Conservation (phyloP, 2,888 invertebrate species). For the Syritta pipiens region DNA sequence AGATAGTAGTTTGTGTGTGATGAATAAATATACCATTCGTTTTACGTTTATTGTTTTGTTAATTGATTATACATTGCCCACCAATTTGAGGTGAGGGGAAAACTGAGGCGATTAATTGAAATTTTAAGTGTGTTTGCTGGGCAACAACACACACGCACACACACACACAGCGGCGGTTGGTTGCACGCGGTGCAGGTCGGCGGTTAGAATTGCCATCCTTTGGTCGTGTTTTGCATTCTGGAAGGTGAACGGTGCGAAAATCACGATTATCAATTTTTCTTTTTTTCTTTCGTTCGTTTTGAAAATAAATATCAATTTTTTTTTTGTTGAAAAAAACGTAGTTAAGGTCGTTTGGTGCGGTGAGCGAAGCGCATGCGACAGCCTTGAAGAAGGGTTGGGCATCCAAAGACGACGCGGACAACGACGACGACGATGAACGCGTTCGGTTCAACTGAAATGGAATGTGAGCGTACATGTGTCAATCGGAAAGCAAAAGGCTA, state of each 20-base stretch:
- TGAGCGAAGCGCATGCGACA: slow-evolving; percentile 51
- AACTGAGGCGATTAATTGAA: slow-evolving; percentile 61
- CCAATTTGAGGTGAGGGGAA: slow-evolving; percentile 48
- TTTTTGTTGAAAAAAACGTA: slow-evolving; percentile 9
- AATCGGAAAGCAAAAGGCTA: slow-evolving; percentile 21
- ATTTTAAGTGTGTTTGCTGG: slow-evolving; percentile 63
- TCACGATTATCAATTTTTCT: slow-evolving; percentile 47
- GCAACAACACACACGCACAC: no score
- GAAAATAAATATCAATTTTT: neutral
- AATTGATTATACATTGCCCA: slow-evolving; percentile 74
- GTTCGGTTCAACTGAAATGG: slow-evolving; percentile 34
- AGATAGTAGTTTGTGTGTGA: slow-evolving; percentile 75
- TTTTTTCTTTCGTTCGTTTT: neutral
- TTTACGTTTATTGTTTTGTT: slow-evolving; percentile 77
- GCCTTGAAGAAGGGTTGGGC: slow-evolving; percentile 65
- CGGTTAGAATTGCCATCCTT: no score
- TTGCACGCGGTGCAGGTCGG: no score
- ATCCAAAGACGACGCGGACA: neutral
- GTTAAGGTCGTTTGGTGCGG: slow-evolving; percentile 59
- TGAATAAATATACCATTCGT: slow-evolving; percentile 67
- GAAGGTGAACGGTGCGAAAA: slow-evolving; percentile 61
- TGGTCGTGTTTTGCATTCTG: slow-evolving; percentile 60
- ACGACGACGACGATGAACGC: neutral
- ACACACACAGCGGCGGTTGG: no score
- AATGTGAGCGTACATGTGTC: slow-evolving; percentile 62